Evolutionary conservation across 2,888 invertebrate genomes (phyloP).

Genomic region (Mesorhabditis sp.): DNA sequence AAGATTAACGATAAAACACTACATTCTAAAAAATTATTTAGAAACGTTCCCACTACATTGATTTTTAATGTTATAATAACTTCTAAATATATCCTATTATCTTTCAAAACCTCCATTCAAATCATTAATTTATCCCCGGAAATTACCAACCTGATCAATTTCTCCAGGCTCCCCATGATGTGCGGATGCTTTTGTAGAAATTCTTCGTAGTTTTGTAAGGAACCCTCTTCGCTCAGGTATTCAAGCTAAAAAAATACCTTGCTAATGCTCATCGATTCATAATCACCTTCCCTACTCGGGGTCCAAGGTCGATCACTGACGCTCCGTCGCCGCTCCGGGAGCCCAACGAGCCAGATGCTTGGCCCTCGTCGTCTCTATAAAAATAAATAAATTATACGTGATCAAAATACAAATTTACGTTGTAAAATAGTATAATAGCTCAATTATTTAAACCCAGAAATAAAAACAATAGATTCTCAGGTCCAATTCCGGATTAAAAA

Average conservation of each 20-base stretch:
- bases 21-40: background rate
- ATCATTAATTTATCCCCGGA: background rate
- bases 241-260: background rate
- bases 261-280: too few species aligned
- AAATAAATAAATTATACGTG: background rate
- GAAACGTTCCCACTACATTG: background rate
- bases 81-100: background rate
- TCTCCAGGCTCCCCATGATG: slow-evolving; percentile 40
- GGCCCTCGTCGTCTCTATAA: background rate
- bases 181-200: slow-evolving; percentile 24
- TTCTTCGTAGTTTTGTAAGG: background rate
- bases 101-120: background rate
- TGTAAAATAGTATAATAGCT: too few species aligned
- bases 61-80: background rate
- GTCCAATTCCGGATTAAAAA: too few species aligned
- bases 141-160: slow-evolving; percentile 35
- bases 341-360: background rate
- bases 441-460: too few species aligned
- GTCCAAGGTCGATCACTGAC: slow-evolving; percentile 5
- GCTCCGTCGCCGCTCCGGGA: background rate
- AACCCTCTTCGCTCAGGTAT: background rate
- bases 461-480: too few species aligned
- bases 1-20: background rate
- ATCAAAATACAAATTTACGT: too few species aligned
- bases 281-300: background rate